These are phyloP conservation scores for Thymelicus lineola DNA, from an alignment of 2,888 invertebrate genomes.

Conservation along the genomic window DNA sequence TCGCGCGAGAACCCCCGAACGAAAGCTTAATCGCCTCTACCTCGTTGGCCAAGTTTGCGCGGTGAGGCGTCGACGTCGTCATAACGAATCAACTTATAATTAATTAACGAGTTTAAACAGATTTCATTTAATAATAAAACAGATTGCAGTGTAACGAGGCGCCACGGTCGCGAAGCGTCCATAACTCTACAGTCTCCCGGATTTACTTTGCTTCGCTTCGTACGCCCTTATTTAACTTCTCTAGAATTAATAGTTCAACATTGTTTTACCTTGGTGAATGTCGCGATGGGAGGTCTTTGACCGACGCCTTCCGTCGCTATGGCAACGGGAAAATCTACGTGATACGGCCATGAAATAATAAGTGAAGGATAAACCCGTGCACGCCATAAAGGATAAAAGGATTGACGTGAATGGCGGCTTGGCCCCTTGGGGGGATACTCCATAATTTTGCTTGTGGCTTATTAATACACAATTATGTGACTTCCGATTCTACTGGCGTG, in stretches of 20 bases:
- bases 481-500: not conserved
- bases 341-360: conserved; percentile 42
- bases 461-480: conserved; percentile 13
- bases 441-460: conserved; percentile 20
- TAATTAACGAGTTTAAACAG: conserved; percentile 35
- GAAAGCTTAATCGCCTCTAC: conserved; percentile 44
- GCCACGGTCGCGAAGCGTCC: conserved; percentile 48
- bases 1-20: conserved; percentile 34
- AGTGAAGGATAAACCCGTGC: conserved; percentile 35
- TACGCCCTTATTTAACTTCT: conserved; percentile 62
- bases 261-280: conserved; percentile 70
- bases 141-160: conserved; percentile 20
- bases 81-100: conserved; percentile 59
- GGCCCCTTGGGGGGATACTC: conserved; percentile 23
- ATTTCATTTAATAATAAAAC: conserved; percentile 26
- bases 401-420: conserved; percentile 35
- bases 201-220: conserved; percentile 51
- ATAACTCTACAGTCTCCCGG: conserved; percentile 38
- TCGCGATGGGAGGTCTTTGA: conserved; percentile 78
- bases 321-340: conserved; percentile 67
- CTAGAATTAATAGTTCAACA: conserved; percentile 67
- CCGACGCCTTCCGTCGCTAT: conserved; percentile 74
- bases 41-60: conserved; percentile 49
- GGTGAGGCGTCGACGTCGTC: conserved; percentile 49
- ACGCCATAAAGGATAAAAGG: conserved; percentile 53